Evolutionary conservation across 2,113 vertebrate species (phyloP), one percentile per base, ranked within the genome.

Genomic region (Callionymus lyra): DNA sequence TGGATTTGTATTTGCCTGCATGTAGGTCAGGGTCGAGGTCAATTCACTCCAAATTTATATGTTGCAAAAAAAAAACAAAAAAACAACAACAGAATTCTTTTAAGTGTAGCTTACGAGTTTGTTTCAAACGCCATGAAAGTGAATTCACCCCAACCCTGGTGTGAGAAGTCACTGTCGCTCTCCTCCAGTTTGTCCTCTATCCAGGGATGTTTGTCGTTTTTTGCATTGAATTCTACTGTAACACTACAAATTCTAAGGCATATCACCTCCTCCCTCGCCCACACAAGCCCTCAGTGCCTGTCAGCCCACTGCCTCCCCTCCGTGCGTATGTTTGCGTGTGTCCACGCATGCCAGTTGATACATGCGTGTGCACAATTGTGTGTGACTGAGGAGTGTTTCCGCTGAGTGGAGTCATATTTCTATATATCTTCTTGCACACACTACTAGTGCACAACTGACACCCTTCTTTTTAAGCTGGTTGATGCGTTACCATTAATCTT

Each of bases 401-500:
- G 87, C 87, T 91, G 90, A 82, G 87, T 78, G 74, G 66, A 63
- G 71, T 84, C 65, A 69, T 91, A 91, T 91, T 79, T 92, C 86
- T 92, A 89, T 88, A 87, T 91, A 92, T 83, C 86, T 92, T 89
- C 86, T 85, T 88, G 89, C 90, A 90, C 90, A 93, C 88, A 88
- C 85, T 85, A 86, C 88, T 87, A 90, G 92, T 93, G 91, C 91
- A 91, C 88, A 91, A 92, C 90, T 95, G 91, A 91, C 92, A 91
- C 88, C 88, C 76, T 90, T 87, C 88, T 89, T 76, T 94, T 76
- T 92, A 92, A 94, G 91, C 91, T 95, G 87, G 90, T 92, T 90
- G 90, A 89, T 91, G 89, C 89, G 85, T 92, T 76, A 91, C 76
- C 58, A 72, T 76, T 74, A 75, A 77, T 77, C 73, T 75, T 83